Evolutionary conservation across 2,888 invertebrate species (phyloP).

Genomic region (Phyllotreta striolata): DNA sequence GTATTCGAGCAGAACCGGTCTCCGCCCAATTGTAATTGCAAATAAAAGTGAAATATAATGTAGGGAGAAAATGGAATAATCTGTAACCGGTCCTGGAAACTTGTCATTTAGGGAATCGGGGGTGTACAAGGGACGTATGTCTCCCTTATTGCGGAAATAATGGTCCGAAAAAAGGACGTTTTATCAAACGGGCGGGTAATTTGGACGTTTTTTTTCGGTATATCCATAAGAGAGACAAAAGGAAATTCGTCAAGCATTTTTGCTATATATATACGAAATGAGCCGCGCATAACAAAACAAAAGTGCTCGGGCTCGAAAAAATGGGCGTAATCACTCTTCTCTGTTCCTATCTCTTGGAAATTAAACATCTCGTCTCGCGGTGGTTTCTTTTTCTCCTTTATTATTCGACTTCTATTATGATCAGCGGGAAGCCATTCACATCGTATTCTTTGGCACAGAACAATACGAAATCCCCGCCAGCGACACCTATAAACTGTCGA

Average conservation of each 20-base stretch:
- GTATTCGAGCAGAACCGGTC: too few relatives aligned
- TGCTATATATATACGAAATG: constrained; percentile 39
- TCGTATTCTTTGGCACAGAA: too few relatives aligned
- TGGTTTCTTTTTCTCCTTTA: constrained; percentile 13
- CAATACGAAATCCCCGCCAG: too few relatives aligned
- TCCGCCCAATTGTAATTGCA: too few relatives aligned
- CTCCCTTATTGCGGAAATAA: constrained; percentile 38
- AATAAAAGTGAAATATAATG: not conserved
- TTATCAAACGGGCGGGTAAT: constrained; percentile 45
- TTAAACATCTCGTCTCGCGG: constrained; percentile 26
- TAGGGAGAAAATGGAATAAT: not conserved
- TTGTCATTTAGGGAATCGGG: not conserved
- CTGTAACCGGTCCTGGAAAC: not conserved
- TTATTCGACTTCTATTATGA: constrained; percentile 1
- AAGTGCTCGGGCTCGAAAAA: constrained; percentile 34
- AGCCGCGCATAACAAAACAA: constrained; percentile 45
- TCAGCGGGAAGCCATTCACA: too few relatives aligned
- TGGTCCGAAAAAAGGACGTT: constrained; percentile 40
- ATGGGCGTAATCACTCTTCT: constrained; percentile 30
- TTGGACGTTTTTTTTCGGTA: constrained; percentile 38
- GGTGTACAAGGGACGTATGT: constrained; percentile 32
- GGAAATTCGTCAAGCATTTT: constrained; percentile 47
- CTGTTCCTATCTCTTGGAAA: constrained; percentile 26
- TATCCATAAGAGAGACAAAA: constrained; percentile 39
- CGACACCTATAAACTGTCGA: too few relatives aligned